phyloP scores from a whole-genome alignment of 1,140 invertebrate species.

The Acromyrmex heyeri region DNA sequence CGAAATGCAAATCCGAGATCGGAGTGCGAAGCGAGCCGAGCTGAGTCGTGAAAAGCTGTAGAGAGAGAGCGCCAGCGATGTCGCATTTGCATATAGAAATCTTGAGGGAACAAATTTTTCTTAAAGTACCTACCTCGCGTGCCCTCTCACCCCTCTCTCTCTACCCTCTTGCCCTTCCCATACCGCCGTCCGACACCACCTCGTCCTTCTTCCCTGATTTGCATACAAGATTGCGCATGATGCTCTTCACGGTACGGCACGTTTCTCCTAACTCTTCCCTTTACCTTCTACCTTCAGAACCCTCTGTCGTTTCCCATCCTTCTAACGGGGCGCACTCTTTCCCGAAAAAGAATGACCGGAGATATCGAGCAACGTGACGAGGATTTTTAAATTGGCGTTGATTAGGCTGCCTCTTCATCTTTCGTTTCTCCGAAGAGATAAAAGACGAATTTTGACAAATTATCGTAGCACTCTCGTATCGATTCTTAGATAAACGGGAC shows the following conservation, averaged over 20 bases:
- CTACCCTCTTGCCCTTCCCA: not conserved
- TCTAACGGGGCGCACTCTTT: conserved; percentile 33
- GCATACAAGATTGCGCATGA: conserved; percentile 83
- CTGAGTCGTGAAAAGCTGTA: conserved; percentile 7
- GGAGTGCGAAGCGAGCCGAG: conserved; percentile 23
- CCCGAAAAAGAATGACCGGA: conserved; percentile 72
- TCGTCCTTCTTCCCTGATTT: conserved; percentile 78
- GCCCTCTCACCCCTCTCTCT: conserved; percentile 4
- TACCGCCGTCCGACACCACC: conserved; percentile 28
- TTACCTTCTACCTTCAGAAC: not conserved
- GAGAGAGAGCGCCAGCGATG: conserved; percentile 40
- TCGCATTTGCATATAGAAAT: conserved; percentile 80
- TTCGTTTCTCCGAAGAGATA: conserved; percentile 10
- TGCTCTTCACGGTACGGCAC: conserved; percentile 78
- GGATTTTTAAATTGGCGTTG: conserved; percentile 72
- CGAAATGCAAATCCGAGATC: conserved; percentile 72
- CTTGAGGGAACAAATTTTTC: conserved; percentile 80
- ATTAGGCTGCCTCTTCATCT: conserved; percentile 54
- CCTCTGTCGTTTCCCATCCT: conserved; percentile 2
- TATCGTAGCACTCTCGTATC: not conserved
- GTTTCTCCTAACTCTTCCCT: conserved; percentile 63
- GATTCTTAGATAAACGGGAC: not conserved
- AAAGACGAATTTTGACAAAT: conserved; percentile 11
- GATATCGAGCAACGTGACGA: conserved; percentile 81
- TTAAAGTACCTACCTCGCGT: conserved; percentile 47